A percentile compares a stretch with the other conserved stretches of the same genome.
phyloP scores from a whole-genome alignment of 2,888 invertebrate species.

The Exephanes ischioxanthus region DNA sequence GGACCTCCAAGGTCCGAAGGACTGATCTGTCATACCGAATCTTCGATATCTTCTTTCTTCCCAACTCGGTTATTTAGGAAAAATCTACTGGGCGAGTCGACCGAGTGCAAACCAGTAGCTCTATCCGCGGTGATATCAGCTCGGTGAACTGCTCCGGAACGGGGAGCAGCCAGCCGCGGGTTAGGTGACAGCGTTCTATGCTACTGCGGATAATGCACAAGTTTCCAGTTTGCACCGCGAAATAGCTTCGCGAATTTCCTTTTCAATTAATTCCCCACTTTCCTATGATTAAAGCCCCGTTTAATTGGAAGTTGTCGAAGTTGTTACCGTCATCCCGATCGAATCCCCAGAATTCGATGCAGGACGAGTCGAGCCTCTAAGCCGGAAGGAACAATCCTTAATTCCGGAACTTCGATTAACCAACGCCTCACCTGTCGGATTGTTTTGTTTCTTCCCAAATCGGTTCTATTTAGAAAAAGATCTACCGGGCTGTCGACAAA shows the following conservation, averaged over 20 bases:
- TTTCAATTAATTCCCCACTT: neutral
- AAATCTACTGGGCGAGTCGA: neutral
- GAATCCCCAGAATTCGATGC: neutral
- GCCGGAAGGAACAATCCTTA: too few species aligned
- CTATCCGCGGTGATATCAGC: conserved; percentile 21
- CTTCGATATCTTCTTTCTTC: too few species aligned
- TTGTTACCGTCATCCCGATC: neutral
- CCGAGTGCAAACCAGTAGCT: conserved; percentile 35
- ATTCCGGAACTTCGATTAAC: too few species aligned
- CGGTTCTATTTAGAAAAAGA: too few species aligned
- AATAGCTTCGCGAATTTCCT: neutral
- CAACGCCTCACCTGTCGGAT: too few species aligned
- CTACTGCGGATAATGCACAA: neutral
- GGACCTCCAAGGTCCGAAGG: too few species aligned
- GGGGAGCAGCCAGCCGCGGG: neutral
- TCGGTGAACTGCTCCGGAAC: conserved; percentile 2
- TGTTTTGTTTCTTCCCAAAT: too few species aligned
- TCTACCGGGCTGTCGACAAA: too few species aligned
- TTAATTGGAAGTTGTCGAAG: neutral
- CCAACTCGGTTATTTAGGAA: too few species aligned
- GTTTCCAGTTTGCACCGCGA: neutral
- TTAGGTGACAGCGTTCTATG: neutral
- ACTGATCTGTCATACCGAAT: too few species aligned
- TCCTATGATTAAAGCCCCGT: neutral
- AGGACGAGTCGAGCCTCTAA: neutral